Conservation (phyloP, 2,797 vertebrate species). For the Oryzias sinensis region DNA sequence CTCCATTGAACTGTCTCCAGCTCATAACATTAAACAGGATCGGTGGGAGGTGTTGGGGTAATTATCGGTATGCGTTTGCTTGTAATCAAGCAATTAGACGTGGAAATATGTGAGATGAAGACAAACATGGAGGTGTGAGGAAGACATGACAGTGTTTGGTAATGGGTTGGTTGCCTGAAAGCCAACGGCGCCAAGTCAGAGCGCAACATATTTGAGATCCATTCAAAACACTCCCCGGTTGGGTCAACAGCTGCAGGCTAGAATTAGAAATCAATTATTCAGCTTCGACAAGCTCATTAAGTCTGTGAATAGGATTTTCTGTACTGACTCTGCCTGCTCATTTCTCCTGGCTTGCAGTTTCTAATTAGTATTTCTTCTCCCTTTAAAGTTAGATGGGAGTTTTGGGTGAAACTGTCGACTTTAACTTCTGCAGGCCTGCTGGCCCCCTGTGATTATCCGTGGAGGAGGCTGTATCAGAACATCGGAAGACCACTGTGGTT, state of each 20-base stretch:
- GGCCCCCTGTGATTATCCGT: constrained; percentile 57
- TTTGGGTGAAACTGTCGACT: constrained; percentile 62
- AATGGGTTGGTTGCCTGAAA: constrained; percentile 44
- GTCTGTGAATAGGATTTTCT: constrained; percentile 77
- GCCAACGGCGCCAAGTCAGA: constrained; percentile 60
- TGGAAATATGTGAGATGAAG: constrained; percentile 33
- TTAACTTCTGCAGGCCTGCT: constrained; percentile 42
- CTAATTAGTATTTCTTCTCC: constrained; percentile 77
- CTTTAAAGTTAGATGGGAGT: constrained; percentile 76
- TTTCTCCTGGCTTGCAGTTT: constrained; percentile 77
- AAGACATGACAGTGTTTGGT: constrained; percentile 42
- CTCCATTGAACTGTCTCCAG: constrained; percentile 34
- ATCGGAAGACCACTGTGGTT: constrained; percentile 64
- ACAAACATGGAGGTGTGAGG: constrained; percentile 40
- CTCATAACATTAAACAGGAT: constrained; percentile 47
- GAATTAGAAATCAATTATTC: constrained; percentile 83
- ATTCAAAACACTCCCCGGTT: constrained; percentile 73
- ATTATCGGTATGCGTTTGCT: constrained; percentile 31
- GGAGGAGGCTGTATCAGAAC: constrained; percentile 56
- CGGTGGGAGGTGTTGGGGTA: constrained; percentile 48
- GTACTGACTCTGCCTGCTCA: constrained; percentile 72
- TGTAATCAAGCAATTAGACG: constrained; percentile 30
- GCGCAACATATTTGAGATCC: constrained; percentile 71
- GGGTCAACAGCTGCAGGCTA: constrained; percentile 79
- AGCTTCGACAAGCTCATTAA: constrained; percentile 81